These are phyloP conservation scores for Protobothrops mucrosquamatus DNA, from an alignment of 2,113 vertebrate species.

Conservation along the genomic window DNA sequence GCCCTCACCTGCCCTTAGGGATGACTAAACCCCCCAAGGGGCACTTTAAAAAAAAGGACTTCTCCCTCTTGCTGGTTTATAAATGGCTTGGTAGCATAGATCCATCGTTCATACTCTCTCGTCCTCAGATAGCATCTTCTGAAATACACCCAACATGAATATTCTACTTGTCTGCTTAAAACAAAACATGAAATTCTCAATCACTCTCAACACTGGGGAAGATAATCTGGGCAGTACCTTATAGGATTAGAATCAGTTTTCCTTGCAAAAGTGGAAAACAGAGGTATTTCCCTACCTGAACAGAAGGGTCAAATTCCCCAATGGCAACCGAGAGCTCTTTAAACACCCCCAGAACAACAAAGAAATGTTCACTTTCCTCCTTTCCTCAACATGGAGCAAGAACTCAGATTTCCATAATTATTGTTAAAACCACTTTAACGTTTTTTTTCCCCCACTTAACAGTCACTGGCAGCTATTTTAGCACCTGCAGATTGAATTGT, in stretches of 20 bases:
- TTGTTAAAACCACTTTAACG: slow-evolving; percentile 23
- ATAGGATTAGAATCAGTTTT: neutral
- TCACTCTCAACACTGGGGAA: neutral
- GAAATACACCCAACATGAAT: neutral
- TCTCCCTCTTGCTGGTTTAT: slow-evolving; percentile 1
- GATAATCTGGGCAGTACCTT: neutral
- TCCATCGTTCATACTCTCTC: neutral
- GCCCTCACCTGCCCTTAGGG: neutral
- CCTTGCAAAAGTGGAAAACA: accelerated
- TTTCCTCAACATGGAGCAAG: slow-evolving; percentile 15
- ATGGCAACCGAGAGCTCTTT: slow-evolving; percentile 35
- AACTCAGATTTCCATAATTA: neutral
- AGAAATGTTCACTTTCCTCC: neutral
- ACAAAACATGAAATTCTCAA: neutral
- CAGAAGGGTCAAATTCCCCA: slow-evolving; percentile 13
- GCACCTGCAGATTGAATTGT: slow-evolving; percentile 57
- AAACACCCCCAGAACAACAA: slow-evolving; percentile 1
- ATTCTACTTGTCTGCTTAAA: neutral
- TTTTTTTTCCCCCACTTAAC: slow-evolving; percentile 44
- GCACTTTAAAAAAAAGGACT: neutral
- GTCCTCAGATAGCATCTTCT: neutral
- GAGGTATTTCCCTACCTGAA: neutral
- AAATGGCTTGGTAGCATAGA: neutral
- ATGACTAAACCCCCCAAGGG: neutral
- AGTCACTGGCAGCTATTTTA: slow-evolving; percentile 31